Evolutionary conservation across 1,140 invertebrate species (phyloP).

Genomic region (fruit fly (Drosophila melanogaster)): Release_6_plus_ISO1_MT NT_033779.5:12915001-12915500

Average conservation of each 20-base stretch:
- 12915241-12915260: conserved; percentile 91
- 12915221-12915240: conserved; percentile 91
- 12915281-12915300: conserved; percentile 91
- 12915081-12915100: not conserved
- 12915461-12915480: conserved; percentile 94
- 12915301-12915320: conserved; percentile 88
- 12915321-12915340: conserved; percentile 87
- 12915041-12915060: conserved; percentile 87
- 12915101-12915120: not conserved
- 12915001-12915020: conserved; percentile 31
- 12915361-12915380: conserved; percentile 88
- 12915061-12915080: conserved; percentile 87
- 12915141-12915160: conserved; percentile 15
- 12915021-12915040: conserved; percentile 70
- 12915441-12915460: conserved; percentile 93
- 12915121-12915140: conserved; percentile 35
- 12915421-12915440: conserved; percentile 90
- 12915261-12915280: conserved; percentile 93
- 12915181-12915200: conserved; percentile 37
- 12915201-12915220: conserved; percentile 89
- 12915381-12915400: conserved; percentile 87
- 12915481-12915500: conserved; percentile 69
- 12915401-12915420: conserved; percentile 89
- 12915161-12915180: conserved; percentile 48
- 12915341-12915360: conserved; percentile 85